Conservation (phyloP, 2,113 vertebrate genomes). For the Mormoops blainvillei region DNA sequence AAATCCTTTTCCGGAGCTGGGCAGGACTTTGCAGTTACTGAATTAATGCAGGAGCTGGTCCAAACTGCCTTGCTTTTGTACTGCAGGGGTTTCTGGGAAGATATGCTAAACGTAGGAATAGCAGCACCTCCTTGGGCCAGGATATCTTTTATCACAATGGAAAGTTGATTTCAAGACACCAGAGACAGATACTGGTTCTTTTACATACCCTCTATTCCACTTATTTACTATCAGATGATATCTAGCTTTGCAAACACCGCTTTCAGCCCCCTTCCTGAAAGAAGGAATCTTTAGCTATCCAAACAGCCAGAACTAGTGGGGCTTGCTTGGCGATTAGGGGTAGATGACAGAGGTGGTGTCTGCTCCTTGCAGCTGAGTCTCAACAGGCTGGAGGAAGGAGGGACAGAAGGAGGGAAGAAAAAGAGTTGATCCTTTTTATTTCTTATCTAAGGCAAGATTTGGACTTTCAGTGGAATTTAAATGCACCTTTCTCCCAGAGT, state of each 20-base stretch:
- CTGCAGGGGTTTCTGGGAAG: background rate
- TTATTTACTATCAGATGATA: background rate
- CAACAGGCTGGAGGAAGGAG: background rate
- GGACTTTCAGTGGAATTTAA: background rate
- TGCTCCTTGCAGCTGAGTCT: background rate
- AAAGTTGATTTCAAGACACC: background rate
- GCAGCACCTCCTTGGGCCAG: background rate
- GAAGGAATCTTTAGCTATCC: background rate
- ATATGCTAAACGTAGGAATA: background rate
- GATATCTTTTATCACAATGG: background rate
- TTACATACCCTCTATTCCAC: background rate
- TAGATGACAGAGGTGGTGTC: background rate
- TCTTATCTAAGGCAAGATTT: slow-evolving; percentile 6
- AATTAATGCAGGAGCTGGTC: background rate
- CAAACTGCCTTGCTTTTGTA: background rate
- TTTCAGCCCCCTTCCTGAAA: background rate
- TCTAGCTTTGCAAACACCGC: background rate
- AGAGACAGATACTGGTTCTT: background rate
- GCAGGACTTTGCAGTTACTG: background rate
- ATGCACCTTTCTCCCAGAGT: slow-evolving; percentile 12
- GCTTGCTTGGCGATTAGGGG: background rate
- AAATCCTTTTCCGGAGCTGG: background rate
- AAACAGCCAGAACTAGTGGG: background rate
- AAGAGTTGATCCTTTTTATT: background rate
- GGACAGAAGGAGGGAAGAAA: background rate